Base-by-base conservation (phyloP, 2,888 invertebrate genomes). In the Drosophila kambysellisi region DNA sequence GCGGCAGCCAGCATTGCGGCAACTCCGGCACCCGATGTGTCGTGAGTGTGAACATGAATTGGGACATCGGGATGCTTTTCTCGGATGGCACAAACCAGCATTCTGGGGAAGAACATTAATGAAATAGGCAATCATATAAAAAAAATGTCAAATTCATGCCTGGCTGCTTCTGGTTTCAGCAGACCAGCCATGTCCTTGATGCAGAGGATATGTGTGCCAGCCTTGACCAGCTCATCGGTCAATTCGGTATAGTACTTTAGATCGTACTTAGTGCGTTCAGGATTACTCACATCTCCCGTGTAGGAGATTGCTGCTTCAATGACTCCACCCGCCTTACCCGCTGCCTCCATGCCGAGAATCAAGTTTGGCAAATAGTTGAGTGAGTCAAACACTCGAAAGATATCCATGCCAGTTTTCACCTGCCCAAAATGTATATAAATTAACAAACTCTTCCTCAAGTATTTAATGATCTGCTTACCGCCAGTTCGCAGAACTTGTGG, bases 171-270 rank as follows among this genome's bases (percentile, higher is more conserved):
- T 0, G 99, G 99, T 93, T 98, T 99, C 82, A 99, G 93, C 56
- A 99, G 94, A 2, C 99, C 99, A 74, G 99, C 99, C 99, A 99
- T 99, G 92, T 99, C 99, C 94, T 99, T 99, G 74, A 99, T 98
- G 51, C 96, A 95, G 25, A 99, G 94, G 3, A 99, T 97, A 91
- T 99, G 99, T 0, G 99, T 98, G 12, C 98, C 99, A 54, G 97
- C 99, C 92, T 98, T 98, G 4, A 99, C 97, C 35, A 99, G 94
- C 92, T 99, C 98, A 88, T 98, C 97, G n/a, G 99, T 97, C 74
- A 99, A 94, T 60, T 97, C 95, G 33, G 97, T 92, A 91, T 99
- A 99, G 93, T 99, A 99, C 74, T 99, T 96, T n/a, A 99, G 95
- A 92, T 98, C 96, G 93, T 99, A 99, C 94, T 99, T 99, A 59